phyloP scores from a whole-genome alignment of 2,888 invertebrate genomes.

The Pasiphila rectangulata region DNA sequence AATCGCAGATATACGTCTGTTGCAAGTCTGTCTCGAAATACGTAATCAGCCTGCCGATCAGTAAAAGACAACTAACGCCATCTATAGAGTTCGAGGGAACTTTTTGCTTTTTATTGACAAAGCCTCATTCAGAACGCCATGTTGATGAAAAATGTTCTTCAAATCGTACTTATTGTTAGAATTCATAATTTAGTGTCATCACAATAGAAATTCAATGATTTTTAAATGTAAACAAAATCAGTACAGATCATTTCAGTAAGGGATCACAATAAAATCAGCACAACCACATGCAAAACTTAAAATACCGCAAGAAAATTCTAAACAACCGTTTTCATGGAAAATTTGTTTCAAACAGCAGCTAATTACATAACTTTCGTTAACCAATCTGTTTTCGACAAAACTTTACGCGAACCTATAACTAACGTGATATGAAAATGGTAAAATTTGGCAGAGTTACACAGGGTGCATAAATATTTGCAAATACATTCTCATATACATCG shows the following conservation, averaged over 20 bases:
- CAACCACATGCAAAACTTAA: conserved; percentile 14
- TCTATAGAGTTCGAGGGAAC: no score
- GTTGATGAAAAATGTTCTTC: not conserved
- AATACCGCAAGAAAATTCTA: conserved; percentile 7
- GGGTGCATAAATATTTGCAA: conserved; percentile 10
- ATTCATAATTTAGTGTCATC: not conserved
- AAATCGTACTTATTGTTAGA: not conserved
- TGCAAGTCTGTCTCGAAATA: no score
- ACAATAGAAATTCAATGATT: not conserved
- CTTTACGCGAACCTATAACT: conserved; percentile 1
- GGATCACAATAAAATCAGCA: conserved; percentile 21
- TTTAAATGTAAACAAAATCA: not conserved
- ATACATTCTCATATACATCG: conserved; percentile 9
- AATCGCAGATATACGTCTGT: no score
- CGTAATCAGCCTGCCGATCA: no score
- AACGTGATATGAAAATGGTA: not conserved
- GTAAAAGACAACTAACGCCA: no score
- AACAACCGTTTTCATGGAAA: no score
- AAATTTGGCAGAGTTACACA: conserved; percentile 4
- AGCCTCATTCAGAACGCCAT: no score
- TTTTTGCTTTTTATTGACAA: no score
- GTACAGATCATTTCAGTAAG: conserved; percentile 14
- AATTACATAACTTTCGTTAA: no score
- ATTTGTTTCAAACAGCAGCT: no score
- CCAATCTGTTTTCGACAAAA: no score